Conservation (phyloP, 2,888 invertebrate genomes). For the Callyntrura guangdongensis region DNA sequence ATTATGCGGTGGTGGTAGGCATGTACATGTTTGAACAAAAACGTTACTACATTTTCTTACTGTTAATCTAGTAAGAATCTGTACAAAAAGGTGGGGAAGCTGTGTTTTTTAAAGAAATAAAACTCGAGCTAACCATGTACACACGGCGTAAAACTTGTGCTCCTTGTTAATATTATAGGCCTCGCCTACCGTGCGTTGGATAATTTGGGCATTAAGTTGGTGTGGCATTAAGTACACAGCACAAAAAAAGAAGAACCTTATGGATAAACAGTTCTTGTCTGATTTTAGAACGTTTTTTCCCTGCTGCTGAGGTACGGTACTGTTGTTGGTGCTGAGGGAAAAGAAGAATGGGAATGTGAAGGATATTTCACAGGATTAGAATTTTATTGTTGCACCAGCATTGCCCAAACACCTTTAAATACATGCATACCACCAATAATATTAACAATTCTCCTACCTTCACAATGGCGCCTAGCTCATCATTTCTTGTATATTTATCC, state of each 20-base stretch:
- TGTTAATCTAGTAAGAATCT: slow-evolving; percentile 50
- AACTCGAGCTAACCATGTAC: slow-evolving; percentile 32
- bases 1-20: slow-evolving; percentile 42
- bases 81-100: slow-evolving; percentile 64
- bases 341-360: background rate
- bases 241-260: slow-evolving; percentile 3
- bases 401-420: background rate
- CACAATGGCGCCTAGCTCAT: slow-evolving; percentile 45
- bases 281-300: background rate
- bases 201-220: slow-evolving; percentile 42
- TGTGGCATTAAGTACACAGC: slow-evolving; percentile 9
- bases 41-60: background rate
- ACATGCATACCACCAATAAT: background rate
- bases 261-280: background rate
- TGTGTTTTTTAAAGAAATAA: slow-evolving; percentile 66
- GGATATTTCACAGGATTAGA: slow-evolving; percentile 41
- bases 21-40: slow-evolving; percentile 53
- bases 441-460: background rate
- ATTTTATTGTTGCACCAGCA: slow-evolving; percentile 47
- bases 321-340: background rate
- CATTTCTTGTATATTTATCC: slow-evolving; percentile 44
- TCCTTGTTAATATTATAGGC: slow-evolving; percentile 53
- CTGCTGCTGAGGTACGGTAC: background rate
- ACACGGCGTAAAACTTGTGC: slow-evolving; percentile 49
- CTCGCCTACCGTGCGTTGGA: slow-evolving; percentile 66